These are phyloP conservation scores for Chalcosyrphus nemorum DNA, from an alignment of 2,888 invertebrate species.

Conservation along the genomic window DNA sequence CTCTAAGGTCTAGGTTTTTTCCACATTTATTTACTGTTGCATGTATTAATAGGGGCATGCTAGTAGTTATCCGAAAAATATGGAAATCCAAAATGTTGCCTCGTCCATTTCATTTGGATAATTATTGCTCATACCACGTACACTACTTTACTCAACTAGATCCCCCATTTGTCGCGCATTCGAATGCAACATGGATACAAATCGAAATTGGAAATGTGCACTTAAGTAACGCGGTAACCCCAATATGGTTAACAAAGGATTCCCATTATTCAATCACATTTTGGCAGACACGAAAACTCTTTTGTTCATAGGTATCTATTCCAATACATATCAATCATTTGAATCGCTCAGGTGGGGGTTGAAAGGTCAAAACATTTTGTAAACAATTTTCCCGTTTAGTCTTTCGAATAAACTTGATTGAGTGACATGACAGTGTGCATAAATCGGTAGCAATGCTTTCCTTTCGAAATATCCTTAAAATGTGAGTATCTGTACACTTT, in stretches of 20 bases:
- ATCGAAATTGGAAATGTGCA: neutral
- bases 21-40: no score
- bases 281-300: neutral
- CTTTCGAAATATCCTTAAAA: slow-evolving; percentile 7
- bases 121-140: no score
- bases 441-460: neutral
- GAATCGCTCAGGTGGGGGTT: neutral
- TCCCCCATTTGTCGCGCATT: neutral
- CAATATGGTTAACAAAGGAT: slow-evolving; percentile 23
- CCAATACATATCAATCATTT: slow-evolving; percentile 18
- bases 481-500: neutral
- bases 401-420: neutral
- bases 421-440: slow-evolving; percentile 1
- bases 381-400: slow-evolving; percentile 21
- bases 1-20: no score
- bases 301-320: neutral
- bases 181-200: neutral
- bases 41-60: no score
- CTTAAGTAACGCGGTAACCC: neutral
- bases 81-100: no score
- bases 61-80: no score
- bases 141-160: no score
- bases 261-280: slow-evolving; percentile 48
- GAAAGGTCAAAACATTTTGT: neutral
- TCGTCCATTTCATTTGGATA: neutral